Conservation (phyloP, 2,113 vertebrate genomes). For the Macrotus californicus region DNA sequence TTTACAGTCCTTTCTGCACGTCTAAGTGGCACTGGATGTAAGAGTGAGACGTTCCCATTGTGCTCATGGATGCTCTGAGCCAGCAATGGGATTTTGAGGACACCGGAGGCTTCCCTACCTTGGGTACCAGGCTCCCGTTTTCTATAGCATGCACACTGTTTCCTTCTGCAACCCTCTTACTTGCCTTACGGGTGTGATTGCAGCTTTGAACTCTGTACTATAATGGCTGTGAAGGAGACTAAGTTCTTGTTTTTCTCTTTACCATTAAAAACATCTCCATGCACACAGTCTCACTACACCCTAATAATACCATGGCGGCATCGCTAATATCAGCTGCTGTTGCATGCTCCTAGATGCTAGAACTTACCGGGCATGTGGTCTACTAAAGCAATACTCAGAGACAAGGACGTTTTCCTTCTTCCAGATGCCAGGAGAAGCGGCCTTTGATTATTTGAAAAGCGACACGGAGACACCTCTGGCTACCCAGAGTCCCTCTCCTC, state of each 20-base stretch:
- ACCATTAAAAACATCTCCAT: slow-evolving; percentile 57
- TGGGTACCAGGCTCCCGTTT: slow-evolving; percentile 1
- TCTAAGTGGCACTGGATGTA: background rate
- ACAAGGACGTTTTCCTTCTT: slow-evolving; percentile 40
- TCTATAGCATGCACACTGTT: slow-evolving; percentile 60
- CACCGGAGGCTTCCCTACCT: background rate
- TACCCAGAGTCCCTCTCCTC: background rate
- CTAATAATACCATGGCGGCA: slow-evolving; percentile 38
- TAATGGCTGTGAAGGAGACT: slow-evolving; percentile 58
- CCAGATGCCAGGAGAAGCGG: slow-evolving; percentile 37
- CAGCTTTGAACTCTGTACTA: slow-evolving; percentile 58
- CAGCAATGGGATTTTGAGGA: background rate
- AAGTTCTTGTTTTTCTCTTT: slow-evolving; percentile 59
- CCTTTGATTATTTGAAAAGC: slow-evolving; percentile 30
- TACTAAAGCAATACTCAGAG: slow-evolving; percentile 48
- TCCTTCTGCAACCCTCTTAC: slow-evolving; percentile 40
- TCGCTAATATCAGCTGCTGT: slow-evolving; percentile 39
- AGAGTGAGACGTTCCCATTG: background rate
- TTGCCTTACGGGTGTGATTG: slow-evolving; percentile 57
- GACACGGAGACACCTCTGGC: slow-evolving; percentile 25
- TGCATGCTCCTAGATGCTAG: slow-evolving; percentile 73
- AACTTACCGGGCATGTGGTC: slow-evolving; percentile 56
- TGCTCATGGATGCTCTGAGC: background rate
- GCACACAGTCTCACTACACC: slow-evolving; percentile 60
- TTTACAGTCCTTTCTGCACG: background rate